A percentile compares a stretch with the other conserved stretches of the same genome.
phyloP scores from a whole-genome alignment of 2,888 invertebrate genomes.

The Lypha dubia region DNA sequence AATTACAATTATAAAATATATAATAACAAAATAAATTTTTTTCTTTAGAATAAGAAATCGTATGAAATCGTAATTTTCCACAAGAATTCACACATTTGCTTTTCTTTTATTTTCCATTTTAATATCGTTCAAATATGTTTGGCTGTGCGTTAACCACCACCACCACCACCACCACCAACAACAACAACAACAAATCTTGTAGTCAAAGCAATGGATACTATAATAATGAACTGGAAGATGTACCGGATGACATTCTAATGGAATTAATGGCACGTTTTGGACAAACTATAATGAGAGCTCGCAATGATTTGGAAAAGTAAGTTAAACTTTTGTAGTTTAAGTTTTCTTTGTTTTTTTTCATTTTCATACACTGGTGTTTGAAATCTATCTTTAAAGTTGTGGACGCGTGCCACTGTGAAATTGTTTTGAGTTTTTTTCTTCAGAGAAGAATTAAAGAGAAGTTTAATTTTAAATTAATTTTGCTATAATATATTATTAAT shows the following conservation, averaged over 20 bases:
- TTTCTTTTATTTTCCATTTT: constrained; percentile 16
- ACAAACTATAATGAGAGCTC: constrained; percentile 89
- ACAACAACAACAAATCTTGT: constrained; percentile 40
- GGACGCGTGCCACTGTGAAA: constrained; percentile 8
- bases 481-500: too few relatives aligned
- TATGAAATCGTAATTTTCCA: constrained; percentile 76
- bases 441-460: neutral
- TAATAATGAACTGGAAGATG: constrained; percentile 86
- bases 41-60: constrained; percentile 42
- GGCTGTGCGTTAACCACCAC: neutral
- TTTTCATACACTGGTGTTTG: neutral
- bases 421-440: neutral
- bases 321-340: too few relatives aligned
- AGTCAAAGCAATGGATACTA: constrained; percentile 83
- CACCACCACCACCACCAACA: neutral
- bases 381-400: neutral
- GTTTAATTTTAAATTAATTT: too few relatives aligned
- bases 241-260: constrained; percentile 89
- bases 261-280: constrained; percentile 90
- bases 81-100: constrained; percentile 73
- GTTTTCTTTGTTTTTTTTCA: constrained; percentile 28
- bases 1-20: neutral
- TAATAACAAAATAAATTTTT: neutral
- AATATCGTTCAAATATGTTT: constrained; percentile 10
- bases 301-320: constrained; percentile 92